Conservation (phyloP, 2,113 vertebrate species). For the Sinocyclocheilus anophthalmus region DNA sequence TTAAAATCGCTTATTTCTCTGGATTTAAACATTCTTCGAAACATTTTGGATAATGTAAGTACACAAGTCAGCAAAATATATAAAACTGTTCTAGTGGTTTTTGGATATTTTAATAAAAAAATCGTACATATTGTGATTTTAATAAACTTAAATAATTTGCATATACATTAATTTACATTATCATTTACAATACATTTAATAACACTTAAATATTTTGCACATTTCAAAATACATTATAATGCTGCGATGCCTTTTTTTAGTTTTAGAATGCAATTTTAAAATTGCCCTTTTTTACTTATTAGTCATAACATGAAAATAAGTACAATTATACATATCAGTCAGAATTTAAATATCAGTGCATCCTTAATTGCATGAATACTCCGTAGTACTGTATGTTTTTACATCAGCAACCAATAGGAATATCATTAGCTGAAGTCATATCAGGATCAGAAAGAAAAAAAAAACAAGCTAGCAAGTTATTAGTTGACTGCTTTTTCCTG, state of each 20-base stretch:
- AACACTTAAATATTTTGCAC: not conserved
- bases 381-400: not conserved
- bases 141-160: too few species aligned
- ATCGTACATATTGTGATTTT: too few species aligned
- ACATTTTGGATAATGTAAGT: too few species aligned
- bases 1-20: too few species aligned
- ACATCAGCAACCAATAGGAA: not conserved
- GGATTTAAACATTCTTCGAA: too few species aligned
- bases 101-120: too few species aligned
- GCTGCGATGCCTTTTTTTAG: not conserved
- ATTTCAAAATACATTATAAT: not conserved
- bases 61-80: too few species aligned
- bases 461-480: conserved; percentile 12
- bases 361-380: not conserved
- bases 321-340: not conserved
- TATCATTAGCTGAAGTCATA: not conserved
- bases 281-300: not conserved
- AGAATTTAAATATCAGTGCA: not conserved
- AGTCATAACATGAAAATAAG: not conserved
- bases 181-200: too few species aligned
- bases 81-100: too few species aligned
- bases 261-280: not conserved
- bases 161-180: too few species aligned
- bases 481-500: conserved; percentile 31
- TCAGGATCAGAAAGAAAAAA: conserved; percentile 28